These are phyloP conservation scores for Cydia pomonella DNA, from an alignment of 1,140 invertebrate species.

Conservation along the genomic window DNA sequence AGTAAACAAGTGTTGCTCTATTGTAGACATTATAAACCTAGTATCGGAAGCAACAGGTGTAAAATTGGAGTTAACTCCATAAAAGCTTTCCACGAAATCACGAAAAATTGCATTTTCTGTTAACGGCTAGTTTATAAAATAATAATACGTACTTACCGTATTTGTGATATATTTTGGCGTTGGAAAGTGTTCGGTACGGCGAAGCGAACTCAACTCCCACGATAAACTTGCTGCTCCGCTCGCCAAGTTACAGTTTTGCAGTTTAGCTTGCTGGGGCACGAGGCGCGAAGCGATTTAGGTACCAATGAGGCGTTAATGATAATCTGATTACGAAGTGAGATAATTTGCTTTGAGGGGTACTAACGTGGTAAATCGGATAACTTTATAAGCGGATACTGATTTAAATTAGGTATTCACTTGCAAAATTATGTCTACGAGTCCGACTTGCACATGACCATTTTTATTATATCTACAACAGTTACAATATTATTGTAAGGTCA, in stretches of 20 bases:
- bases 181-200: conserved; percentile 2
- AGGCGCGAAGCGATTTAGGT: neutral
- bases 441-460: too few species aligned
- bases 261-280: neutral
- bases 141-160: conserved; percentile 1
- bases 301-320: conserved; percentile 1
- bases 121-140: conserved; percentile 8
- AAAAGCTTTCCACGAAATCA: conserved; percentile 6
- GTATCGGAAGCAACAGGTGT: too few species aligned
- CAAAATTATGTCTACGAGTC: too few species aligned
- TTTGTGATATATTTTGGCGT: neutral
- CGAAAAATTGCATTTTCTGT: conserved; percentile 4
- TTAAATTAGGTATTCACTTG: too few species aligned
- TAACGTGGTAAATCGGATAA: neutral
- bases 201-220: neutral
- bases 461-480: too few species aligned
- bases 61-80: conserved; percentile 19
- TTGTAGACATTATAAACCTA: too few species aligned
- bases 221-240: neutral
- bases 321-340: neutral
- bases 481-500: too few species aligned
- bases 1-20: too few species aligned
- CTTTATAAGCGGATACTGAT: too few species aligned
- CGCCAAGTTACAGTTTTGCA: conserved; percentile 7
- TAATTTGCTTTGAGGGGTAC: neutral